Percentiles rank a stretch among this genome's conserved stretches.
Evolutionary conservation across 2,888 invertebrate species (phyloP).

Genomic region (Alviniconcha strummeri): DNA sequence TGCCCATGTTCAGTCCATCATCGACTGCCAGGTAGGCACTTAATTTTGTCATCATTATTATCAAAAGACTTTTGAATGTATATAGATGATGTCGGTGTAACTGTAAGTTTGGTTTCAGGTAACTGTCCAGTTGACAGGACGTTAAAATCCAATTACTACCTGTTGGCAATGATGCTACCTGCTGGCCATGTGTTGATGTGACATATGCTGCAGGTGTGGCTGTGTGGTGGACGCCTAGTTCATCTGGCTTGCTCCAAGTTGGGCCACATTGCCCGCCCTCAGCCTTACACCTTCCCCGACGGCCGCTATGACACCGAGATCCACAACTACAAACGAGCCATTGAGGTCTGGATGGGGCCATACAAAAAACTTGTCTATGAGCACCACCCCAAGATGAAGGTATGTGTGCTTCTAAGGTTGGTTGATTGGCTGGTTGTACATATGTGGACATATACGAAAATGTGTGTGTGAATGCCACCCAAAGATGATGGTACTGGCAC

Average conservation of each 20-base stretch:
- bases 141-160: too few species aligned
- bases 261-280: slow-evolving; percentile 65
- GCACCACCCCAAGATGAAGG: slow-evolving; percentile 61
- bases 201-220: slow-evolving; percentile 55
- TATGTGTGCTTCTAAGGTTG: slow-evolving; percentile 26
- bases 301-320: slow-evolving; percentile 55
- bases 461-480: neutral
- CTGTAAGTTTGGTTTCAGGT: too few species aligned
- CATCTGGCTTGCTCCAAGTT: slow-evolving; percentile 66
- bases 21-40: too few species aligned
- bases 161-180: neutral
- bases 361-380: slow-evolving; percentile 59
- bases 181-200: neutral
- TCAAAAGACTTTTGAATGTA: too few species aligned
- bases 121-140: too few species aligned
- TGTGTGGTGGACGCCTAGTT: slow-evolving; percentile 65
- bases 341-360: slow-evolving; percentile 60
- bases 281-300: slow-evolving; percentile 63
- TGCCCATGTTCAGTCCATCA: too few species aligned
- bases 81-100: too few species aligned
- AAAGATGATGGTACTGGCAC: too few species aligned
- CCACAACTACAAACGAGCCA: slow-evolving; percentile 62
- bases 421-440: too few species aligned
- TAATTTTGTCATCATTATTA: too few species aligned
- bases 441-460: neutral